Base-by-base conservation (phyloP, 2,888 invertebrate species). In the Plebejus melissa region DNA sequence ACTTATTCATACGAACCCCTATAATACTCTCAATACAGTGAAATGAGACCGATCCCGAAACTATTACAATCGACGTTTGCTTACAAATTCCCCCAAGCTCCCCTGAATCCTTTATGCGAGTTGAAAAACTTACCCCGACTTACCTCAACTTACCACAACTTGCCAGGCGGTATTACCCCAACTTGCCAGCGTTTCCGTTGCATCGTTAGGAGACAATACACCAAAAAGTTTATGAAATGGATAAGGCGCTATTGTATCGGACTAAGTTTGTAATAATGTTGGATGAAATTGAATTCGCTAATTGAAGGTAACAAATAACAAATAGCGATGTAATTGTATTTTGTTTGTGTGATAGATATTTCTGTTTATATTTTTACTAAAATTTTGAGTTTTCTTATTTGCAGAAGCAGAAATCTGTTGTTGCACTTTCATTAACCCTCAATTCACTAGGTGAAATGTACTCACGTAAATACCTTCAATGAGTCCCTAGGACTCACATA, bases 31-130 rank as follows among this genome's bases (percentile, higher is more conserved):
- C 72, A 7, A 72, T 46, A 71, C 32, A 50, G 1, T 54, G 32
- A 72, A 54, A 72, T 71, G 41, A 46, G 46, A 71, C 5, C 7
- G 41, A 16, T 75, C 50, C 36, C 11, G 16, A 50, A 76, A 76
- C 74, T 74, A 74, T 74, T 54, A 74, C 22, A 54, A 76, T 76
- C 76, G 69, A 70, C 58, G 70, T 76, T 70, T 58, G 76, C 57
- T 50, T 76, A 74, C 74, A 70, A 70, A 76, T 75, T 76, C 76
- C 74, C 69, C 54, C 69, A 54, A 75, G 50, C 75, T 57, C 54
- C 58, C 60, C 57, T 46, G 76, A 74, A 77, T 77, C 77, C 70
- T 69, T 76, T 74, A 65, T 77, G 76, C 74, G 77, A 77, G 74
- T 76, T 71, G 74, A 69, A 74, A 76, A 76, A 69, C 57, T 76